Evolutionary conservation across 2,797 vertebrate species (phyloP), one percentile per base, ranked within the genome.

Genomic region (Poecilia wingei): DNA sequence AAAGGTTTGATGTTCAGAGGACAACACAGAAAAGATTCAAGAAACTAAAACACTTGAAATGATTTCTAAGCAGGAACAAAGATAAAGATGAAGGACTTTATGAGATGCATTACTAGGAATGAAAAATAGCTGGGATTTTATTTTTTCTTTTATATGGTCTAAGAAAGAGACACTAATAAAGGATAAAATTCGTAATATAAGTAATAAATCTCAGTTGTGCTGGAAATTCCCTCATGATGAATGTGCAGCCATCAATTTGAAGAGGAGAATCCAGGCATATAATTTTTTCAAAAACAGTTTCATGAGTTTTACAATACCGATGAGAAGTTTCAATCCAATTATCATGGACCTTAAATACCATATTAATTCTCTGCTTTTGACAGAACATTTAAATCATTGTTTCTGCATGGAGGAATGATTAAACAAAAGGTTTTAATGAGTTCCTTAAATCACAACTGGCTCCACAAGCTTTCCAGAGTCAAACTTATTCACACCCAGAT

Each of bases 61-160:
- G 84, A 80, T 80, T 82, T 86, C 59, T 14, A 41, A 75, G 66
- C 82, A 83, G 86, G 87, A 89, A 88, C 84, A 59, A 59, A 59
- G 79, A 31, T 47, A 47, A 72, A 46, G 10, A 6, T 1, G 49
- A 84, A 77, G 75, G 1, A 8, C 72, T 72, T 9, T 14, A 57
- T 83, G 82, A 85, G 22, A 72, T 16, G 78, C 76, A 83, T 88
- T 64, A 74, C 69, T 12, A 49, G 61, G 80, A 74, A 76, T 73
- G 57, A 31, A 33, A 80, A 82, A 33, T 0, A 70, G 61, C 22
- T 75, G 74, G 53, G 9, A 4, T 76, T 47, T 82, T 74, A 31
- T 45, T 10, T 61, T 12, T 51, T 41, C 77, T 83, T 89, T 83
- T 18, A 80, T 82, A 22, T 25, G 76, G 69, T 79, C 7, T 66